Evolutionary conservation across 2,113 vertebrate genomes (phyloP).

Genomic region (Emydura subglobosa): DNA sequence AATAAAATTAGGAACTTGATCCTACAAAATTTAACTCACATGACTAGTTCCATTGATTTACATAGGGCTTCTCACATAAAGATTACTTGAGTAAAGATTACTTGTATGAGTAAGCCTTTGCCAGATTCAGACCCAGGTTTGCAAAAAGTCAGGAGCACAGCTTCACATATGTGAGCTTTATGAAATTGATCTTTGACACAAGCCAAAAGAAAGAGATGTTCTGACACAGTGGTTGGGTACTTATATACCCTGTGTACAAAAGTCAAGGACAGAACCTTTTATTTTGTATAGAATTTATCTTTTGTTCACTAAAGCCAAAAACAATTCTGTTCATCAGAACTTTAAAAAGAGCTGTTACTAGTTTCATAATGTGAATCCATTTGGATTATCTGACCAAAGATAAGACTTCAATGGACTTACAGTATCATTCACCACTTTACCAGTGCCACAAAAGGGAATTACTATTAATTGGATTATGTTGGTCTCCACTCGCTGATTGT

Average conservation of each 20-base stretch:
- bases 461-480: constrained; percentile 86
- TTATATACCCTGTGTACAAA: not conserved
- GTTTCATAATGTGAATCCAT: constrained; percentile 79
- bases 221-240: constrained; percentile 27
- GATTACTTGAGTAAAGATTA: too few relatives aligned
- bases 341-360: constrained; percentile 71
- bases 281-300: constrained; percentile 61
- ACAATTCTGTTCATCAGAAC: constrained; percentile 74
- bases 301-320: constrained; percentile 69
- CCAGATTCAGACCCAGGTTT: not conserved
- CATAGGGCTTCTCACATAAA: not conserved
- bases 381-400: constrained; percentile 82
- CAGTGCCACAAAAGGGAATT: constrained; percentile 82
- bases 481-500: constrained; percentile 79
- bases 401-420: constrained; percentile 84
- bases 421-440: constrained; percentile 77
- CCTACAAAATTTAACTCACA: not conserved
- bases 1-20: not conserved
- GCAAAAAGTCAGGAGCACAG: not conserved
- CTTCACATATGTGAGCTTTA: not conserved
- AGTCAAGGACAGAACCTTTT: constrained; percentile 68
- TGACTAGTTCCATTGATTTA: not conserved
- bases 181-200: not conserved
- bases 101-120: rapidly evolving
- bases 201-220: not conserved